Evolutionary conservation across 2,888 invertebrate species (phyloP), one percentile per base, ranked within the genome.

Genomic region (Cacoxenus indagator): DNA sequence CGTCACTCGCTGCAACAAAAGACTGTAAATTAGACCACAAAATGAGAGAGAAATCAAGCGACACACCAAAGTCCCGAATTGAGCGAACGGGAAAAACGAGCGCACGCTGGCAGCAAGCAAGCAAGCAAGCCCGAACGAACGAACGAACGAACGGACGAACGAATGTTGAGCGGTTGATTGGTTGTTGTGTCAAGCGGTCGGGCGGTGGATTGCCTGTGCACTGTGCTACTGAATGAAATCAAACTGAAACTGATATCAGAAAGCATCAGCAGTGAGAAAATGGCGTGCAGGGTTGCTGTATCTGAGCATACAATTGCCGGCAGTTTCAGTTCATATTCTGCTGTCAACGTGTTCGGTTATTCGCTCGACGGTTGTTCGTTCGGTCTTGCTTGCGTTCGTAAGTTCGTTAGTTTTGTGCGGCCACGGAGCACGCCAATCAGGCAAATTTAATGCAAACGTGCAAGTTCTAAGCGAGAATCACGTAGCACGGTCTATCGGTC

Each of bases 221-320:
- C 6, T 37, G 37, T 11, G 14, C 14, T 5, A 31, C 5, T 5
- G 9, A 31, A 14, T 37, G 37, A 14, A 37, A 37, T 37, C 14
- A 37, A 14, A 37, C 37, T 37, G 37, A 37, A 37, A 37, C 37
- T 65, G 65, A 61, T 9, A 61, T 31, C 67, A 74, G 73, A 69
- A 77, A 73, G 74, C 77, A 71, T 73, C 74, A 72, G 75, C 70
- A 73, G 65, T 74, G 70, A 76, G 77, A 74, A 75, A 71, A 76
- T 65, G 74, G 74, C 77, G 76, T 77, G 77, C 37, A 37, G 37
- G 37, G 37, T 37, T 37, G 37, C 37, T 37, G 37, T 37, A 14
- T 14, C 37, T 37, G 37, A 37, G 37, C 8, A 37, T n/a, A n/a
- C n/a, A 14, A 37, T 11, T 37, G 14, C 37, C 37, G 37, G 37